Evolutionary conservation across 2,888 invertebrate species (phyloP).

Genomic region (Meiosimyza platycephala): DNA sequence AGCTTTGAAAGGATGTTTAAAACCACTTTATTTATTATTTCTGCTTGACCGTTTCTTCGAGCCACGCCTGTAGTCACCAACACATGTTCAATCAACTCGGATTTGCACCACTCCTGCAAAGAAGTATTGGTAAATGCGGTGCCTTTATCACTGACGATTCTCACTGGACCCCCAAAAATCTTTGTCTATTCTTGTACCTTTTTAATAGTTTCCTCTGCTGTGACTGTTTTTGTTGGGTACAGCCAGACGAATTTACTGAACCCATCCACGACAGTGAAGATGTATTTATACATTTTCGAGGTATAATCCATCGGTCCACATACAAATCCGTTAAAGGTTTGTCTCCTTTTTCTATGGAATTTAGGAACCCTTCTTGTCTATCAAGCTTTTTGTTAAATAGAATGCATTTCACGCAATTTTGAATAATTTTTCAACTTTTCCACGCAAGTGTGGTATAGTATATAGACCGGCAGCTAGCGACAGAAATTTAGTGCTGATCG

Average conservation of each 20-base stretch:
- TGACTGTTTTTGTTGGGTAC: slow-evolving; percentile 13
- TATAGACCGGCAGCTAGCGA: no score
- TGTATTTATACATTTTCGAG: slow-evolving; percentile 20
- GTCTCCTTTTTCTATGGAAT: background rate
- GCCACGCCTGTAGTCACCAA: slow-evolving; percentile 19
- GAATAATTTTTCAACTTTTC: slow-evolving; percentile 20
- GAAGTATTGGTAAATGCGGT: slow-evolving; percentile 7
- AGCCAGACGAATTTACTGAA: slow-evolving; percentile 25
- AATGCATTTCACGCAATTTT: slow-evolving; percentile 23
- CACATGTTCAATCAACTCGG: background rate
- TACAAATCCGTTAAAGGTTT: no score
- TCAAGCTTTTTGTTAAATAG: slow-evolving; percentile 13
- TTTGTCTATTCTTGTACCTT: slow-evolving; percentile 9
- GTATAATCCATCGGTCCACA: slow-evolving; percentile 22
- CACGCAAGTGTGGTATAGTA: slow-evolving; percentile 7
- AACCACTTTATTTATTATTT: slow-evolving; percentile 5
- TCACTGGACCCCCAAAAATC: slow-evolving; percentile 13
- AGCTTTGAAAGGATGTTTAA: slow-evolving; percentile 2
- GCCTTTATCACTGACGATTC: slow-evolving; percentile 2
- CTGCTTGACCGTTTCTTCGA: slow-evolving; percentile 24
- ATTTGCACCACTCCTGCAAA: slow-evolving; percentile 10
- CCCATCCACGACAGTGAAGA: slow-evolving; percentile 11
- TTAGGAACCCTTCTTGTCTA: background rate
- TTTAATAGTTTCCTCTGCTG: no score
- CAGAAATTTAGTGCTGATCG: no score